These are phyloP conservation scores for Julus scandinavius DNA, from an alignment of 2,888 invertebrate genomes.

Conservation along the genomic window DNA sequence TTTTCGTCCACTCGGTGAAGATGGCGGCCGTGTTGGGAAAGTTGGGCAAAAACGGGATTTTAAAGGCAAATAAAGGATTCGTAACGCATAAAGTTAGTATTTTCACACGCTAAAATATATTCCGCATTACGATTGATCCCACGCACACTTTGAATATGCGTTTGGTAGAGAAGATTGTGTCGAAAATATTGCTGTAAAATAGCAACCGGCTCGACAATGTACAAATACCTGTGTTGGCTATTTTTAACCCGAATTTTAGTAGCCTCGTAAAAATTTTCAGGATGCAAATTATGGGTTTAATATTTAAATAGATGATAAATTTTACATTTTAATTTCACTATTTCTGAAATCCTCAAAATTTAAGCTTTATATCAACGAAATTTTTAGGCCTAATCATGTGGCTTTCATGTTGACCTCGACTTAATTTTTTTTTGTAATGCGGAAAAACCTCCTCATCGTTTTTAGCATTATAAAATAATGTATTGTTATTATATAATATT, in stretches of 20 bases:
- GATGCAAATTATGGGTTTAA: too few species aligned
- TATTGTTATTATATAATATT: background rate
- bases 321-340: background rate
- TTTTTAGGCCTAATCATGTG: conserved; percentile 41
- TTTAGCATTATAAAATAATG: background rate
- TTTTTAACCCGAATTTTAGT: conserved; percentile 1
- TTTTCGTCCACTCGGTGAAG: conserved; percentile 68
- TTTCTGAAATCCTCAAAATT: background rate
- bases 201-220: background rate
- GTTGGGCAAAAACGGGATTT: conserved; percentile 84
- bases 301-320: too few species aligned
- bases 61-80: conserved; percentile 77
- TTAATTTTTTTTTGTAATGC: background rate
- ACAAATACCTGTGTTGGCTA: background rate
- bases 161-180: background rate
- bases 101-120: background rate
- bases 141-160: background rate
- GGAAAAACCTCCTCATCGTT: background rate
- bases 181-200: background rate
- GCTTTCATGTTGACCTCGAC: background rate
- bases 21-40: conserved; percentile 90
- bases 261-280: background rate
- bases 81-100: conserved; percentile 77
- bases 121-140: background rate
- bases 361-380: background rate